These are phyloP conservation scores for Columba janthina DNA, from an alignment of 2,113 vertebrate species.

Conservation along the genomic window DNA sequence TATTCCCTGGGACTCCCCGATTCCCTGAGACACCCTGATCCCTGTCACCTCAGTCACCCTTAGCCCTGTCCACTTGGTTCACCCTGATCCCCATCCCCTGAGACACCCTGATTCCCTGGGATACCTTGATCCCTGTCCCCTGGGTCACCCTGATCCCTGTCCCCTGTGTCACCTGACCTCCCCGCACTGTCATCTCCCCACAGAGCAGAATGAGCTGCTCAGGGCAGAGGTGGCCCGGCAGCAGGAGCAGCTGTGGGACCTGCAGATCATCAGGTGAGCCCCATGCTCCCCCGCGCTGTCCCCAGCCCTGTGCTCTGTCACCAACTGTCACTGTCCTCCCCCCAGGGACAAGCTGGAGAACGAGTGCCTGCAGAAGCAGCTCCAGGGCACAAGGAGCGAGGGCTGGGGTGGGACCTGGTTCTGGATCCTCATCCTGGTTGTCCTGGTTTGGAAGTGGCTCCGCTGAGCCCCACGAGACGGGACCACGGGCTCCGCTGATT, in stretches of 20 bases:
- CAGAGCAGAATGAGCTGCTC: background rate
- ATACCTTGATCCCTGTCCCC: accelerated
- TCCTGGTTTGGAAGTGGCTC: background rate
- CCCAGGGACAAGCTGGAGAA: background rate
- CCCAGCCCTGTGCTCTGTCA: background rate
- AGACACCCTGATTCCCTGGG: accelerated
- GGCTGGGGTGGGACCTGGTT: accelerated
- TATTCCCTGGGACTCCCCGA: no score
- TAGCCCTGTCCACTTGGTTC: accelerated
- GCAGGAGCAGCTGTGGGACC: background rate
- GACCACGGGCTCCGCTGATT: no score
- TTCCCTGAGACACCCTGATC: no score
- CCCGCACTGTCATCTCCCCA: accelerated
- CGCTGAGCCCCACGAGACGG: no score
- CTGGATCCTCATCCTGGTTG: accelerated
- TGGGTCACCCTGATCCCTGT: background rate
- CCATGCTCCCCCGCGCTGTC: accelerated
- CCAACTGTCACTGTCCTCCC: background rate
- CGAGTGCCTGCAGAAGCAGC: background rate
- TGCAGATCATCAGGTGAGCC: background rate
- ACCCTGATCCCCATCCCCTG: accelerated
- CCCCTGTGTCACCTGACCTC: background rate
- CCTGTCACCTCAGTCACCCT: accelerated
- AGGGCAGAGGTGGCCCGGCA: background rate
- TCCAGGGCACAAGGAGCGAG: background rate